Conservation (phyloP, 1,140 invertebrate genomes). For the Drosophila tristis region DNA sequence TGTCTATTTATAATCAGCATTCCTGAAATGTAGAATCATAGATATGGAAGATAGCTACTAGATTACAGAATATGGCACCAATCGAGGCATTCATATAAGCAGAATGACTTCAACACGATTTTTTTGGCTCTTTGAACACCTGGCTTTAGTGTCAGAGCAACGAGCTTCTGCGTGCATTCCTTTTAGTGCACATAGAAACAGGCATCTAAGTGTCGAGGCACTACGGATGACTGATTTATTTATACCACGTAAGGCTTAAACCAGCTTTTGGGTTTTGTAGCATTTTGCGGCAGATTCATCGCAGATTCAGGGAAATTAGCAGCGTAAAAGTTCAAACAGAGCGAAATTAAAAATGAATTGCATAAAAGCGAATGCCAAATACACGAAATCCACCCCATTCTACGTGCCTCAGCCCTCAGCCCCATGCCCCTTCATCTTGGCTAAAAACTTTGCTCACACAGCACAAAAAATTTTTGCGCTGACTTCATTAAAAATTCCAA, state of each 20-base stretch:
- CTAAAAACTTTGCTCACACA: slow-evolving; percentile 48
- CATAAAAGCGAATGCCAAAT: slow-evolving; percentile 50
- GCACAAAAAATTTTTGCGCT: slow-evolving; percentile 69
- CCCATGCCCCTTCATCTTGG: not conserved
- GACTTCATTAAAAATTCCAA: slow-evolving; percentile 69
- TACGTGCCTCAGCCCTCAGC: not conserved
- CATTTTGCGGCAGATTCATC: not conserved
- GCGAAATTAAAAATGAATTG: slow-evolving; percentile 66
- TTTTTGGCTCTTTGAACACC: not conserved
- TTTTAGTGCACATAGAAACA: too few species aligned
- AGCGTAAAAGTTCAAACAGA: slow-evolving; percentile 37
- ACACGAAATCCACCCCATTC: slow-evolving; percentile 5
- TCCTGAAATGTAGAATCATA: too few species aligned
- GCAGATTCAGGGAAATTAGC: slow-evolving; percentile 33
- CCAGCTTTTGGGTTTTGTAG: too few species aligned
- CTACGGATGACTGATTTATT: too few species aligned
- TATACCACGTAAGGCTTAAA: too few species aligned
- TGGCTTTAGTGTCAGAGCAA: too few species aligned
- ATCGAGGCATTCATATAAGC: too few species aligned
- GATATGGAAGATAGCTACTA: too few species aligned
- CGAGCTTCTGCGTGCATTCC: too few species aligned
- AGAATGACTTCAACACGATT: not conserved
- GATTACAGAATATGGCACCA: too few species aligned
- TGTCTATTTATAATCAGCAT: too few species aligned
- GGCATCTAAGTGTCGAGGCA: too few species aligned